Conservation (phyloP, 2,113 vertebrate species). For the Takifugu flavidus region DNA sequence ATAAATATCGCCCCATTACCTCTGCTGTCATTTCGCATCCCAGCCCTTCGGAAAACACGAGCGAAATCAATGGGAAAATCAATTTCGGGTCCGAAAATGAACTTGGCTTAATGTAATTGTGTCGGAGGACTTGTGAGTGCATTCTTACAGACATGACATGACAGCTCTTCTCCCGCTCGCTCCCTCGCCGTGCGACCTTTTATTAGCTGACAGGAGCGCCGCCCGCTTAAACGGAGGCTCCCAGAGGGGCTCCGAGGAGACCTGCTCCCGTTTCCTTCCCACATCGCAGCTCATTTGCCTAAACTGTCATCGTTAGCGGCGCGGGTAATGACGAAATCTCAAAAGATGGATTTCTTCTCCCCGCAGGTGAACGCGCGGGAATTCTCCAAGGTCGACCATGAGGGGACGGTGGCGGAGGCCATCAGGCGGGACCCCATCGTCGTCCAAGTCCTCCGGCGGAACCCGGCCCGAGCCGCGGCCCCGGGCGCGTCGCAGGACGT, state of each 20-base stretch:
- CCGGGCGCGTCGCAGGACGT: slow-evolving; percentile 67
- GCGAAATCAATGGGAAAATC: slow-evolving; percentile 43
- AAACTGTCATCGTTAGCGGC: slow-evolving; percentile 17
- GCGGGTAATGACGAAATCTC: slow-evolving; percentile 1
- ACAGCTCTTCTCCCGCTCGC: not conserved
- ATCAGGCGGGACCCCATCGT: slow-evolving; percentile 92
- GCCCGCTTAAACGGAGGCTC: not conserved
- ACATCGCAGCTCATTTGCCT: slow-evolving; percentile 22
- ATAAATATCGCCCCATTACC: not conserved
- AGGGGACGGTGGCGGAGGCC: slow-evolving; percentile 87
- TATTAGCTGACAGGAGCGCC: too few relatives aligned
- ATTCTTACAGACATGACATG: slow-evolving; percentile 25
- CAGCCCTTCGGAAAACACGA: slow-evolving; percentile 11
- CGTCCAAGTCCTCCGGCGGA: slow-evolving; percentile 86
- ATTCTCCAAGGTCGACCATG: slow-evolving; percentile 86
- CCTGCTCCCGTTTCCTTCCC: not conserved
- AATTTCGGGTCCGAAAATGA: slow-evolving; percentile 36
- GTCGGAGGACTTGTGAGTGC: slow-evolving; percentile 13
- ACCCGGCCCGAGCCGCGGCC: slow-evolving; percentile 59
- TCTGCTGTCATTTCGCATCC: slow-evolving; percentile 10
- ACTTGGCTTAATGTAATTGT: slow-evolving; percentile 43
- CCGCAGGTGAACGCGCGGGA: slow-evolving; percentile 90
- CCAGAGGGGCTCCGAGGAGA: not conserved
- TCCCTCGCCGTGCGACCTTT: too few relatives aligned
- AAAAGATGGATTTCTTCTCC: slow-evolving; percentile 2